phyloP scores from a whole-genome alignment of 1,140 invertebrate genomes.

The Drosophila sp. region DNA sequence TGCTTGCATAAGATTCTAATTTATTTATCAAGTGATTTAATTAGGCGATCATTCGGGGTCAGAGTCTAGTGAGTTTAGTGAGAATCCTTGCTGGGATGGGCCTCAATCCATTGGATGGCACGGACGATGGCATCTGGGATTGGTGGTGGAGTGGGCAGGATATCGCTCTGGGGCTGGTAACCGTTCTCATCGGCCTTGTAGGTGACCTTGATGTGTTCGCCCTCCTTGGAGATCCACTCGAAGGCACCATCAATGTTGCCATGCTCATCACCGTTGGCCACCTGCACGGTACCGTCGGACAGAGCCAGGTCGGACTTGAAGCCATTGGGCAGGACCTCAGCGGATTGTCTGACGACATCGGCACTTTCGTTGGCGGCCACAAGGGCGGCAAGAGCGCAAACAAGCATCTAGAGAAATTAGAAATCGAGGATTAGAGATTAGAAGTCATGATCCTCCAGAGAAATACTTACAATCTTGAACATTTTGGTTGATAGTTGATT shows the following conservation, averaged over 20 bases:
- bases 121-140: constrained; percentile 87
- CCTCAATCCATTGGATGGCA: constrained; percentile 83
- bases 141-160: constrained; percentile 87
- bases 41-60: neutral
- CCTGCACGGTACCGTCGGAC: constrained; percentile 84
- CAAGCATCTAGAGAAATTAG: constrained; percentile 38
- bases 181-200: constrained; percentile 85
- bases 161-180: constrained; percentile 84
- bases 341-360: constrained; percentile 37
- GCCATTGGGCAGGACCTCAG: constrained; percentile 82
- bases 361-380: constrained; percentile 47
- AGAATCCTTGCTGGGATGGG: constrained; percentile 64
- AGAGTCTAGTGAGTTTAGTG: neutral
- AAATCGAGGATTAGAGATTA: neutral
- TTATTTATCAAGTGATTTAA: constrained; percentile 13
- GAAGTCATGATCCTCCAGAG: no score
- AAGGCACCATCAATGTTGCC: constrained; percentile 83
- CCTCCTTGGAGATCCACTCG: constrained; percentile 86
- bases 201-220: constrained; percentile 86
- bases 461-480: constrained; percentile 56
- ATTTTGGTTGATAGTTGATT: constrained; percentile 41
- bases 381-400: constrained; percentile 48
- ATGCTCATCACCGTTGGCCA: constrained; percentile 65
- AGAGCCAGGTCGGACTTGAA: constrained; percentile 83
- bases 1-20: constrained; percentile 14